phyloP scores from a whole-genome alignment of 30 jellyfish, hydroid and myxozoan genomes.

The Clytia hemisphaerica region DNA sequence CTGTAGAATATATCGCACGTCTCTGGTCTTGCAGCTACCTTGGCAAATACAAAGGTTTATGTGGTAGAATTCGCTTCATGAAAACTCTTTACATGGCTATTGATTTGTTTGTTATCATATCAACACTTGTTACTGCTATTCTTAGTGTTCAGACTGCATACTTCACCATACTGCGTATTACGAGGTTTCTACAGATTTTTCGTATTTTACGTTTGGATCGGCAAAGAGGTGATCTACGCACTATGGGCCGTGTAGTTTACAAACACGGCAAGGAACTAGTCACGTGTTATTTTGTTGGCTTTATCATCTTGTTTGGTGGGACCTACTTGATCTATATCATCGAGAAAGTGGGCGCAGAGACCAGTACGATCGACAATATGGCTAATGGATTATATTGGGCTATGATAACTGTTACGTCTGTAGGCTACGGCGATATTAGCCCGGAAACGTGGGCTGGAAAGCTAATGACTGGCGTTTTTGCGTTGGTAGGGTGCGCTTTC shows the following conservation, averaged over 20 bases:
- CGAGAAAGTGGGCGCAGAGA: slow-evolving; percentile 35
- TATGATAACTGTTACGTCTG: slow-evolving; percentile 59
- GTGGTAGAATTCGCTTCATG: slow-evolving; percentile 45
- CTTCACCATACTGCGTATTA: neutral
- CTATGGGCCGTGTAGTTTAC: slow-evolving; percentile 52
- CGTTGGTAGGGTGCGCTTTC: slow-evolving; percentile 88
- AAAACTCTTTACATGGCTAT: slow-evolving; percentile 49
- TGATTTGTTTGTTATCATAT: slow-evolving; percentile 29
- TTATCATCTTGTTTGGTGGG: slow-evolving; percentile 57
- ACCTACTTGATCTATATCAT: slow-evolving; percentile 49
- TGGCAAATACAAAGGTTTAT: slow-evolving; percentile 44
- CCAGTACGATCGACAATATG: slow-evolving; percentile 58
- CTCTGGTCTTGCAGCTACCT: slow-evolving; percentile 59
- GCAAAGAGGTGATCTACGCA: slow-evolving; percentile 72
- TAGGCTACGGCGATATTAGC: slow-evolving; percentile 89
- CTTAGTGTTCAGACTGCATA: slow-evolving; percentile 10
- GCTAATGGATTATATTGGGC: slow-evolving; percentile 93
- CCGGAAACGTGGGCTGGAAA: slow-evolving; percentile 94
- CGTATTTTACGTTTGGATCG: slow-evolving; percentile 70
- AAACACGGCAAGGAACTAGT: slow-evolving; percentile 74
- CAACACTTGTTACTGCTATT: slow-evolving; percentile 12
- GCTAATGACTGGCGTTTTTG: slow-evolving; percentile 66
- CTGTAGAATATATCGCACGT: slow-evolving; percentile 43
- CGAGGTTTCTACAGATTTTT: slow-evolving; percentile 25
- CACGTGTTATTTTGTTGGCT: slow-evolving; percentile 88